Evolutionary conservation across 2,888 invertebrate species (phyloP), one percentile per base, ranked within the genome.

Genomic region (Cylloceria caligata): DNA sequence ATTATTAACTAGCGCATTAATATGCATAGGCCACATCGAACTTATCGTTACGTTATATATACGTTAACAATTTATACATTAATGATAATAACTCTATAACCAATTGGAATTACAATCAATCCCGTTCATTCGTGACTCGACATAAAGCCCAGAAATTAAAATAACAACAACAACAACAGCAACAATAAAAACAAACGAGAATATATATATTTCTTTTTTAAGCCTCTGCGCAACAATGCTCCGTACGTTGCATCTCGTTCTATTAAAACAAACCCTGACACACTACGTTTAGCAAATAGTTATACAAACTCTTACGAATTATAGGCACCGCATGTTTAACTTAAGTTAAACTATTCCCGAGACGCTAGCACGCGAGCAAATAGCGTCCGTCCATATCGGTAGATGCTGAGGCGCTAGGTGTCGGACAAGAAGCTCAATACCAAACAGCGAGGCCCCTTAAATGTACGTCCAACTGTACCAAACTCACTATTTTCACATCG

Each of bases 1-100:
- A 42, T 73, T 34, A 72, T 55, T 24, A 45, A 67, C 72, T 81
- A 72, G 75, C 78, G 75, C 71, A 71, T 78, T 81, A 69, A 78
- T 83, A 45, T 81, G 81, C 83, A 81, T 81, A 84, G 81, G 81
- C 81, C 83, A 81, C 83, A 84, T 81, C 78, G 80, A 84, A 81
- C 74, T 83, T 79, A 78, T 83, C 60, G 16, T 67, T 79, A 79
- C 65, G 16, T 30, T 72, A 57, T 75, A 16, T 57, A 47, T 69
- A 68, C 68, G 45, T 81, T 71, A 83, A 77, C 71, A 55, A 57
- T 79, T 69, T 49, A 73, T 39, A 13, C 52, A 69, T 52, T 49
- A 68, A 62, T 24, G 13, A 64, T 78, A 64, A 68, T 39, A 64
- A 71, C 45, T 78, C 55, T 49, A 55, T 52, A 21, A 71, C 30